Evolutionary conservation across 1,140 invertebrate species (phyloP).

Genomic region (Euwallacea similis): DNA sequence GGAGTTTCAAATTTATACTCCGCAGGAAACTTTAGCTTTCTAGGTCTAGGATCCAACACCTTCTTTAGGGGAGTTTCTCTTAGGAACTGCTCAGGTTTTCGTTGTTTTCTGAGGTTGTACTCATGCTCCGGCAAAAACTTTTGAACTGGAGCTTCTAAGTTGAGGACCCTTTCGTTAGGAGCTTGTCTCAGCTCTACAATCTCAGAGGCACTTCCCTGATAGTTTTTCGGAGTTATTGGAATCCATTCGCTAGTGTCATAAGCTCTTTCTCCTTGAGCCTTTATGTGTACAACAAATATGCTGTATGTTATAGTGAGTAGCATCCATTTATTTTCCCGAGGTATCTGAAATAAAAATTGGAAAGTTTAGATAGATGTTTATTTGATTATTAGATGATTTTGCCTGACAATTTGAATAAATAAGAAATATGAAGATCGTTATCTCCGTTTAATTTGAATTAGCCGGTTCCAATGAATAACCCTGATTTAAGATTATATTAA

Average conservation of each 20-base stretch:
- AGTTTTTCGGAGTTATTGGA: constrained; percentile 43
- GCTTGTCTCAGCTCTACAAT: constrained; percentile 42
- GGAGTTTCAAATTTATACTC: constrained; percentile 44
- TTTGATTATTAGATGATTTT: too few species aligned
- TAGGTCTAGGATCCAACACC: constrained; percentile 18
- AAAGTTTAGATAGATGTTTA: neutral
- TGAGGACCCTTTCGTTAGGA: constrained; percentile 57
- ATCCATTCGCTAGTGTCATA: constrained; percentile 51
- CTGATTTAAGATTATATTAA: neutral
- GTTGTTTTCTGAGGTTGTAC: constrained; percentile 31
- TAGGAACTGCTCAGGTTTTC: constrained; percentile 36
- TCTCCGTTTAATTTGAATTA: neutral
- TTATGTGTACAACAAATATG: too few species aligned
- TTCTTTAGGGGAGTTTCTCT: constrained; percentile 40
- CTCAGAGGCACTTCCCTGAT: constrained; percentile 21
- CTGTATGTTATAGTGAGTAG: constrained; percentile 9
- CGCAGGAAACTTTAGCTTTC: constrained; percentile 28
- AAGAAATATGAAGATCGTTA: too few species aligned
- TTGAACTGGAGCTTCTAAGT: constrained; percentile 52
- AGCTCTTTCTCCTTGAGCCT: constrained; percentile 39
- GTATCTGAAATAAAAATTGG: constrained; percentile 44
- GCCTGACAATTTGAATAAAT: too few species aligned
- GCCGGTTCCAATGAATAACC: neutral
- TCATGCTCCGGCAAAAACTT: constrained; percentile 55
- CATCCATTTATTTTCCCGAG: constrained; percentile 33